Evolutionary conservation across 2,797 vertebrate species (phyloP).

Genomic region (Apodemus agrarius): DNA sequence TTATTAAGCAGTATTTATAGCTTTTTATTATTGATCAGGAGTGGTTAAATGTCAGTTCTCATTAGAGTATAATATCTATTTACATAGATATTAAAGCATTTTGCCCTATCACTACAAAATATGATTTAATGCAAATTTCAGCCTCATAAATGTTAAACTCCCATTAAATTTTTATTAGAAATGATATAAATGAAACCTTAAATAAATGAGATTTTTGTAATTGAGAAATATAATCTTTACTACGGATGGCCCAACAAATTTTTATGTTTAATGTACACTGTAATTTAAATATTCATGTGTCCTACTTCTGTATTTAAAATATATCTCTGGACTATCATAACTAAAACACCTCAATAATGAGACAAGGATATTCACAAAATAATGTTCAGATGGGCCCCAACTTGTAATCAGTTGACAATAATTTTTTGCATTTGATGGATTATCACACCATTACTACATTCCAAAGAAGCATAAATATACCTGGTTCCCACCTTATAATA

Average conservation of each 20-base stretch:
- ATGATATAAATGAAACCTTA: neutral
- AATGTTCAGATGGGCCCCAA: neutral
- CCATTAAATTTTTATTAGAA: neutral
- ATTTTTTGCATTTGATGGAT: neutral
- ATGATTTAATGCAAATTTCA: neutral
- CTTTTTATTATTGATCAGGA: neutral
- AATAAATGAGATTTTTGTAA: too few species aligned
- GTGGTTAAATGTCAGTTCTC: neutral
- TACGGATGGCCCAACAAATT: too few species aligned
- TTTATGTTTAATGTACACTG: neutral
- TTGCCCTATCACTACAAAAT: neutral
- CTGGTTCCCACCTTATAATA: neutral
- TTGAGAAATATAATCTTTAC: neutral
- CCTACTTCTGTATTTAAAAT: neutral
- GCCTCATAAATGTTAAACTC: neutral
- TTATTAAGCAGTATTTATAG: neutral
- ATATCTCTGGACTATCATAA: neutral
- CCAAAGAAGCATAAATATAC: too few species aligned
- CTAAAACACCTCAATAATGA: too few species aligned
- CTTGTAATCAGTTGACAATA: neutral
- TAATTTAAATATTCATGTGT: neutral
- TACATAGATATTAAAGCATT: neutral
- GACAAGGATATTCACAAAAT: neutral
- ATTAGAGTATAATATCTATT: neutral
- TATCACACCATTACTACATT: too few species aligned